Evolutionary conservation across 1,140 invertebrate species (phyloP), one percentile per base, ranked within the genome.

Genomic region (Plectrocnemia conspersa): DNA sequence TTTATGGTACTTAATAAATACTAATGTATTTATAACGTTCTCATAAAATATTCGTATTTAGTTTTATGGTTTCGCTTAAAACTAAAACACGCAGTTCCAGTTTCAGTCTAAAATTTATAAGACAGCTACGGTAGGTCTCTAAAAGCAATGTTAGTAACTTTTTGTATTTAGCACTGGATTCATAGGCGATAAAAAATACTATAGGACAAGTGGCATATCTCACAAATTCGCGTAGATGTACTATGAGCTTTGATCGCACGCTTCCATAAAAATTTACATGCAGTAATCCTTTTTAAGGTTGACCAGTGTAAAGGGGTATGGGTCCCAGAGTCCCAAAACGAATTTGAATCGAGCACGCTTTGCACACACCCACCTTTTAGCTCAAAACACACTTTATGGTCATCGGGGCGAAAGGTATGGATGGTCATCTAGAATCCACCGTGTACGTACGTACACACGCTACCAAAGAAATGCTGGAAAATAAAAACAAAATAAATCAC

Each of bases 261-360:
- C 10, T 6, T 38, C 10, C 6, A 38, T 6, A 38, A 7, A 38
- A 6, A 15, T 11, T 6, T 11, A 15, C 7, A 16, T 7, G 36
- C 16, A 38, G 15, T 6, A 6, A 15, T 7, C 36, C 36, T 38
- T 11, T 11, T 38, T 7, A 38, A 38, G n/a, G n/a, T n/a, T n/a
- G n/a, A n/a, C n/a, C n/a, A n/a, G n/a, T n/a, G 27, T 15, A 48
- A 41, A 16, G n/a, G 44, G 35, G 33, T 25, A 16, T 23, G 48
- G 22, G 44, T 60, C 58, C 58, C 58, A 33, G 6, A 52, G 36
- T 53, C 58, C 58, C 58, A 48, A 44, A 60, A 35, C 58, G 50
- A 60, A 60, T 60, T 60, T 60, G 49, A 56, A 60, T 60, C 54
- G 49, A 48, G 49, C 27, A 45, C 49, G 47, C 46, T 45, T 45